Evolutionary conservation across 2,888 invertebrate genomes (phyloP).

Genomic region (Campaea margaritaria): DNA sequence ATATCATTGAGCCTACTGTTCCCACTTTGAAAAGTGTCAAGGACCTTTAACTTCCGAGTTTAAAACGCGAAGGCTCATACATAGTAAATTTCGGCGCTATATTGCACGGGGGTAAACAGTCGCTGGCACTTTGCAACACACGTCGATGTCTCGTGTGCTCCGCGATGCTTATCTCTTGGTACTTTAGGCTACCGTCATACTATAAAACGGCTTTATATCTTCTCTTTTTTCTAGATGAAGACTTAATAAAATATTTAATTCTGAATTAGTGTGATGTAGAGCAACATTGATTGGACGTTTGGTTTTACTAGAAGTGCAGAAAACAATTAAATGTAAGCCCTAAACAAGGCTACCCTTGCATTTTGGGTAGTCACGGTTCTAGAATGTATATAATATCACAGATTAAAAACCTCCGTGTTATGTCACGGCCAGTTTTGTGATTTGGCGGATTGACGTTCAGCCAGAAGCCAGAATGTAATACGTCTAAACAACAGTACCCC

Average conservation of each 20-base stretch:
- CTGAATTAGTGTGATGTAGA: too few species aligned
- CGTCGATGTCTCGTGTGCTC: constrained; percentile 10
- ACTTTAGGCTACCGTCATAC: constrained; percentile 5
- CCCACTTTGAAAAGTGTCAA: constrained; percentile 2
- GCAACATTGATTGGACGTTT: too few species aligned
- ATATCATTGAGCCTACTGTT: neutral
- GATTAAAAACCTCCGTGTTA: too few species aligned
- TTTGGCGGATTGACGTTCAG: neutral
- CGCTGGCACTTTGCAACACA: constrained; percentile 15
- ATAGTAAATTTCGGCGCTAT: constrained; percentile 22
- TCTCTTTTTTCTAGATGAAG: neutral
- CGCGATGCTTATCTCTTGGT: constrained; percentile 17
- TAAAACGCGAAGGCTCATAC: constrained; percentile 27
- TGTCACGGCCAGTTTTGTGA: too few species aligned
- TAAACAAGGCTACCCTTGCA: too few species aligned
- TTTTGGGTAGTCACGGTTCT: too few species aligned
- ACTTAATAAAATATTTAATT: too few species aligned
- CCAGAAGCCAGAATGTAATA: too few species aligned
- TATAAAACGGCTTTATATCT: neutral
- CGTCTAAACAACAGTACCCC: too few species aligned
- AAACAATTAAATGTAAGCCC: too few species aligned
- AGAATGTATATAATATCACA: too few species aligned
- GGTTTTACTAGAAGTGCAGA: too few species aligned
- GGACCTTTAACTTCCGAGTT: constrained; percentile 12
- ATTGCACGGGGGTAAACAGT: constrained; percentile 28